These are phyloP conservation scores for Eretmochelys imbricata DNA, from an alignment of 2,113 vertebrate genomes.

Conservation along the genomic window DNA sequence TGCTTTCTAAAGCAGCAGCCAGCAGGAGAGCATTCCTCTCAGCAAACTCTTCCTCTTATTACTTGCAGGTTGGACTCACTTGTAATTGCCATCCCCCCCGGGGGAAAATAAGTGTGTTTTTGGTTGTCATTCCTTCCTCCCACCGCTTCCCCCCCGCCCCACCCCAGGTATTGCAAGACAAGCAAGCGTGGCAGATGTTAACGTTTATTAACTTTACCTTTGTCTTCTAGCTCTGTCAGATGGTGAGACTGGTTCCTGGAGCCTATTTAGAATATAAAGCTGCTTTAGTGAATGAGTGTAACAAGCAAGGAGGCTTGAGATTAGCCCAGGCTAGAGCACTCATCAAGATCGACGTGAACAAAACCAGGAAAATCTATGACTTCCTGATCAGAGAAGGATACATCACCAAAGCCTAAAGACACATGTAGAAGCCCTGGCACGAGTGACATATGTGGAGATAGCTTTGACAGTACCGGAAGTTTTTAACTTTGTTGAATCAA, in stretches of 20 bases:
- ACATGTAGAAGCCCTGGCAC: not conserved
- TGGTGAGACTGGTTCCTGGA: constrained; percentile 96
- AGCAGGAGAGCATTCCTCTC: constrained; percentile 43
- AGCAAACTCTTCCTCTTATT: constrained; percentile 63
- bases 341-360: constrained; percentile 99
- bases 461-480: not conserved
- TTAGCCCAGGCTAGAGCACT: constrained; percentile 95
- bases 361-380: constrained; percentile 98
- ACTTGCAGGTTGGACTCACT: constrained; percentile 58
- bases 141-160: not conserved
- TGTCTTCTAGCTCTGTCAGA: constrained; percentile 93
- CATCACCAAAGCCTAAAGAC: constrained; percentile 92
- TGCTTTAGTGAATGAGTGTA: constrained; percentile 93
- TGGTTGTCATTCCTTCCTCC: fast-evolving
- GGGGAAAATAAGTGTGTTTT: not conserved
- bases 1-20: constrained; percentile 47
- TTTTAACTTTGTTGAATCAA: constrained; percentile 52
- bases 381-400: constrained; percentile 97
- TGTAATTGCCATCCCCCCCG: not conserved
- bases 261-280: constrained; percentile 99
- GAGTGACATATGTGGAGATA: not conserved
- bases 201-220: constrained; percentile 69
- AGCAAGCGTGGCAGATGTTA: constrained; percentile 28
- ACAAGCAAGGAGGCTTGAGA: constrained; percentile 94
- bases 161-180: constrained; percentile 27